Conservation (phyloP, 2,797 vertebrate species). For the Chaunax sp. region DNA sequence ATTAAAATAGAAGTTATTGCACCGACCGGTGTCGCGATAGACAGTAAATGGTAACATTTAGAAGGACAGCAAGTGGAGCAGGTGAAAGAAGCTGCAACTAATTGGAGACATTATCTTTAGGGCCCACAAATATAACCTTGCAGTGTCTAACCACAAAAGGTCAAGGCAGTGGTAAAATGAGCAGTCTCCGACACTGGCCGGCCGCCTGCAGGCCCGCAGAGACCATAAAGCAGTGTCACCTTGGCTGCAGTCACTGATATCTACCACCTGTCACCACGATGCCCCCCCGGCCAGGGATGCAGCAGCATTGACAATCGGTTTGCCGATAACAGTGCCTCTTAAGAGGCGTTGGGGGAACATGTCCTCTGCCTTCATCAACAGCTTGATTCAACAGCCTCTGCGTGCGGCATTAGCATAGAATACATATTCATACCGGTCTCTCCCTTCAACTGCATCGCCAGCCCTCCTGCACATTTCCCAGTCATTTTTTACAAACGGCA, state of each 20-base stretch:
- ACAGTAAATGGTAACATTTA: background rate
- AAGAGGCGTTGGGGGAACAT: constrained; percentile 53
- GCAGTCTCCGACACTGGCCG: constrained; percentile 37
- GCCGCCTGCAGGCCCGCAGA: constrained; percentile 44
- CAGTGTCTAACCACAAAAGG: constrained; percentile 61
- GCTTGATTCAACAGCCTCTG: constrained; percentile 69
- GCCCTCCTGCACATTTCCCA: constrained; percentile 64
- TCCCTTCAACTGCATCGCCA: constrained; percentile 59
- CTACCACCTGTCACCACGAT: constrained; percentile 73
- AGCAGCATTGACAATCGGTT: constrained; percentile 58
- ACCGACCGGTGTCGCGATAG: background rate
- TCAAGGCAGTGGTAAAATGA: constrained; percentile 55
- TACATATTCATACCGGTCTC: constrained; percentile 78
- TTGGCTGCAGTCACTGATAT: constrained; percentile 77
- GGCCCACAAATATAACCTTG: constrained; percentile 39
- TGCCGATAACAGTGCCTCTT: constrained; percentile 64
- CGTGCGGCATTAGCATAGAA: constrained; percentile 74
- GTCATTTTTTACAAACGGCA: constrained; percentile 67
- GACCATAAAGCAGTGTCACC: constrained; percentile 70
- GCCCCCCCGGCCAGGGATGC: constrained; percentile 52
- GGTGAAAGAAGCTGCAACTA: constrained; percentile 12
- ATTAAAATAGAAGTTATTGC: constrained; percentile 11
- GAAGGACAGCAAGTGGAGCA: constrained; percentile 4
- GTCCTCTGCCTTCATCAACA: constrained; percentile 76
- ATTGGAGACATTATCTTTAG: constrained; percentile 44